Evolutionary conservation across 2,888 invertebrate genomes (phyloP).

Genomic region (Lycaena phlaeas): DNA sequence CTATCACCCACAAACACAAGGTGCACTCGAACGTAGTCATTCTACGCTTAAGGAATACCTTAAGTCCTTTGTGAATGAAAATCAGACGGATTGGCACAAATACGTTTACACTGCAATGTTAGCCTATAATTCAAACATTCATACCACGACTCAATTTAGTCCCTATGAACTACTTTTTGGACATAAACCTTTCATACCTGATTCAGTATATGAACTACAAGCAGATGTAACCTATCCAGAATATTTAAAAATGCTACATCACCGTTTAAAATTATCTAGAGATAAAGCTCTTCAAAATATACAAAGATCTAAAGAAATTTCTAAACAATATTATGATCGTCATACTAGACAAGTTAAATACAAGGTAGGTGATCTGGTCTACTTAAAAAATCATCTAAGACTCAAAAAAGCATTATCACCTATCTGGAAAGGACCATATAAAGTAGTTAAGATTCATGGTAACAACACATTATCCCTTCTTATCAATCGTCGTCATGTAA

Average conservation of each 20-base stretch:
- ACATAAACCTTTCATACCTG: neutral
- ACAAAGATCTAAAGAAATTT: neutral
- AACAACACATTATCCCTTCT: slow-evolving; percentile 4
- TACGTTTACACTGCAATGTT: slow-evolving; percentile 15
- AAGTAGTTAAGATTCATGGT: neutral
- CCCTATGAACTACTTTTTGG: slow-evolving; percentile 5
- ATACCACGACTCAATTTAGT: neutral
- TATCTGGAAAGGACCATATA: neutral
- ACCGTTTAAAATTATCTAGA: neutral
- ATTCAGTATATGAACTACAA: neutral
- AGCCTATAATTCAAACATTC: slow-evolving; percentile 11
- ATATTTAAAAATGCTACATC: neutral
- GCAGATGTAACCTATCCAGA: neutral
- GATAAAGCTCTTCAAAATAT: neutral
- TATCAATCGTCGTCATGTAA: slow-evolving; percentile 3
- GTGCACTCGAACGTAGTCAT: neutral
- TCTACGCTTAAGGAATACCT: slow-evolving; percentile 3
- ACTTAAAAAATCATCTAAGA: neutral
- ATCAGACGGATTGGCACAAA: slow-evolving; percentile 17
- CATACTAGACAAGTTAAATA: neutral
- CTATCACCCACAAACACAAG: neutral
- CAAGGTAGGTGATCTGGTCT: neutral
- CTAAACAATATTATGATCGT: neutral
- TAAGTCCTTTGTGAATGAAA: slow-evolving; percentile 16
- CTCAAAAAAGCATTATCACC: neutral